These are phyloP conservation scores for Hucho hucho DNA, from an alignment of 2,113 vertebrate species.

Conservation along the genomic window DNA sequence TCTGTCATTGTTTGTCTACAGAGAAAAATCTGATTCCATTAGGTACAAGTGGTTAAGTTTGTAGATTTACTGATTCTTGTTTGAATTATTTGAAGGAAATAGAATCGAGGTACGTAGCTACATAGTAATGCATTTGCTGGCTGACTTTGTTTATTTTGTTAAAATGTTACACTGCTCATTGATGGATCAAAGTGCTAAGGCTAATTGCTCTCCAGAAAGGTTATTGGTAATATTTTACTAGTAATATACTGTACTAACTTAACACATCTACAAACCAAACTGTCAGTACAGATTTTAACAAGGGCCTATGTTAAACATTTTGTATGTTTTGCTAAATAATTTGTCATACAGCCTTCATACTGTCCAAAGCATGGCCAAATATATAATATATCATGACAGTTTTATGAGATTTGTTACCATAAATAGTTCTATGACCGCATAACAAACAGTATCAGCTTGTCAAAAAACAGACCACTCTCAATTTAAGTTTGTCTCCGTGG, in stretches of 20 bases:
- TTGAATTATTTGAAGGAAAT: constrained; percentile 22
- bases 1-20: not conserved
- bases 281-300: not conserved
- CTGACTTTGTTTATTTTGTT: constrained; percentile 33
- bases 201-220: not conserved
- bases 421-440: not conserved
- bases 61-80: constrained; percentile 16
- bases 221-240: not conserved
- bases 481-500: not conserved
- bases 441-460: not conserved
- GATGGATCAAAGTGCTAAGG: constrained; percentile 3
- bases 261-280: not conserved
- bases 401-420: not conserved
- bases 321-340: not conserved
- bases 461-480: not conserved
- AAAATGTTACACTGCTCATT: constrained; percentile 15
- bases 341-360: not conserved
- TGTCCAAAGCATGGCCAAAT: not conserved
- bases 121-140: constrained; percentile 11
- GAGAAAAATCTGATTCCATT: constrained; percentile 17
- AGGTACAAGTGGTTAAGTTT: constrained; percentile 7
- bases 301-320: not conserved
- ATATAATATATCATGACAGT: not conserved
- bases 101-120: constrained; percentile 30
- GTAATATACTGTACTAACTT: not conserved